A percentile compares a stretch with the other conserved stretches of the same genome.
These are phyloP conservation scores for Coptodon bakossiorum DNA, from an alignment of 2,113 vertebrate species.

Conservation along the genomic window DNA sequence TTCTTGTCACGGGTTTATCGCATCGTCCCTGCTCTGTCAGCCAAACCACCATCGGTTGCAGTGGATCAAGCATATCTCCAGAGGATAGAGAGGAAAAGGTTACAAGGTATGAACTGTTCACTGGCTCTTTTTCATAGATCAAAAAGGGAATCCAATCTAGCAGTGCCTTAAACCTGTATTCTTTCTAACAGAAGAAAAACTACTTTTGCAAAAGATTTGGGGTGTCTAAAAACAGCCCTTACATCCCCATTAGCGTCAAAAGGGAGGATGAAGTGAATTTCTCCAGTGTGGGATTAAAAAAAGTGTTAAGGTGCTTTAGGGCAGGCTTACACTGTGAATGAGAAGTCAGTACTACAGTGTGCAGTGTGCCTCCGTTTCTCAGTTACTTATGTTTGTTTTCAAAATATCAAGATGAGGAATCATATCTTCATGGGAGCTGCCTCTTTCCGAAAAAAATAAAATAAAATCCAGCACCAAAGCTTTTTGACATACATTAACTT, in stretches of 20 bases:
- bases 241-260: background rate
- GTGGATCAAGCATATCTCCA: slow-evolving; percentile 52
- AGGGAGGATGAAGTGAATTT: background rate
- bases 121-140: background rate
- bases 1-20: slow-evolving; percentile 75
- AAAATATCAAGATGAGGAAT: background rate
- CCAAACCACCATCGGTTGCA: slow-evolving; percentile 58
- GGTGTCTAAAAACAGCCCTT: background rate
- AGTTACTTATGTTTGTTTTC: background rate
- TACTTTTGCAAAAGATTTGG: background rate
- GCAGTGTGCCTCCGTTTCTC: background rate
- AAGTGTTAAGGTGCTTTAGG: background rate
- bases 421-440: background rate
- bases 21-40: slow-evolving; percentile 72
- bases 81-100: slow-evolving; percentile 46
- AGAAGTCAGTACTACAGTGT: background rate
- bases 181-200: background rate
- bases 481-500: background rate
- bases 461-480: background rate
- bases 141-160: background rate
- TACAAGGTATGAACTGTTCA: slow-evolving; percentile 43
- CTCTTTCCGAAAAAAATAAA: background rate
- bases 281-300: background rate
- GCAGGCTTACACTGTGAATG: background rate
- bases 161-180: background rate